These are phyloP conservation scores for Hirtodrosophila histrioides DNA, from an alignment of 2,888 invertebrate species.

Conservation along the genomic window DNA sequence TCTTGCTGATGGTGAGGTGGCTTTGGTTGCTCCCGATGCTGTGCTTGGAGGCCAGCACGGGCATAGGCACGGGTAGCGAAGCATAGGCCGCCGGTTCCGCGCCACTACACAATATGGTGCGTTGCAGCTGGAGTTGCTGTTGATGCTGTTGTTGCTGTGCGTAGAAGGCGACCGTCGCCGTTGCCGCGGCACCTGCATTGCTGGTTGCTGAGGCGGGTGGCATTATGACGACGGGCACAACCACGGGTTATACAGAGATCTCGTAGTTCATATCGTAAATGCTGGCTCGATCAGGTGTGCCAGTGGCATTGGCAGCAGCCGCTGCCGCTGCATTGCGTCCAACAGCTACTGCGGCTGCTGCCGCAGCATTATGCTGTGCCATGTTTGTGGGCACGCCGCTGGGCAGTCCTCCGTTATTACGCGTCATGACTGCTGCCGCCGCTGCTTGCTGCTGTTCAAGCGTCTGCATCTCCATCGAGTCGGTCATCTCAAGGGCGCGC, in stretches of 20 bases:
- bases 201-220: constrained; percentile 67
- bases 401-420: constrained; percentile 72
- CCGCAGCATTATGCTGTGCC: constrained; percentile 51
- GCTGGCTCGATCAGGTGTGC: constrained; percentile 93
- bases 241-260: constrained; percentile 93
- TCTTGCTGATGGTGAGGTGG: constrained; percentile 51
- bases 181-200: constrained; percentile 27
- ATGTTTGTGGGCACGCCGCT: constrained; percentile 46
- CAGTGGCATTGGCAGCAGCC: constrained; percentile 69
- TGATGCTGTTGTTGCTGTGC: constrained; percentile 45
- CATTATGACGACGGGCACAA: constrained; percentile 81
- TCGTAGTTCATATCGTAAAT: constrained; percentile 98
- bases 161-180: constrained; percentile 56
- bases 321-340: constrained; percentile 48
- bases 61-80: constrained; percentile 69
- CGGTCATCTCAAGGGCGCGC: constrained; percentile 94
- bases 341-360: constrained; percentile 36
- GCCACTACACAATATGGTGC: constrained; percentile 11
- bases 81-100: constrained; percentile 74
- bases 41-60: constrained; percentile 67
- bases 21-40: constrained; percentile 53
- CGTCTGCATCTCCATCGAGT: constrained; percentile 92
- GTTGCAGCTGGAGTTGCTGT: constrained; percentile 42
- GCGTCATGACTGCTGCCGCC: constrained; percentile 64
- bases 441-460: constrained; percentile 82